Evolutionary conservation across 2,113 vertebrate species (phyloP).

Genomic region (Anser cygnoides): DNA sequence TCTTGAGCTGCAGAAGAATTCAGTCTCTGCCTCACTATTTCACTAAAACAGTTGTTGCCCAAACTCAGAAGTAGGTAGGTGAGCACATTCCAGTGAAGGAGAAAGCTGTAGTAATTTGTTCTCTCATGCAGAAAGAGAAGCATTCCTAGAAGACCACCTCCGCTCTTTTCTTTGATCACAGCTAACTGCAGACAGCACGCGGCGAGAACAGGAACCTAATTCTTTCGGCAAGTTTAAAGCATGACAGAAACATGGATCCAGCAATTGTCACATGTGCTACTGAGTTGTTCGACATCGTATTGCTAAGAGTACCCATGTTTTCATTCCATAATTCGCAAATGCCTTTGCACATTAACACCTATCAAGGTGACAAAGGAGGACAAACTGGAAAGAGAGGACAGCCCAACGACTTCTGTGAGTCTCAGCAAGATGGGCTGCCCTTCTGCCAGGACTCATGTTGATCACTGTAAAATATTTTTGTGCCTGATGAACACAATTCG

Average conservation of each 20-base stretch:
- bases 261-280: neutral
- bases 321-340: neutral
- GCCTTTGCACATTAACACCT: neutral
- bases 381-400: neutral
- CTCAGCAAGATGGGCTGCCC: neutral
- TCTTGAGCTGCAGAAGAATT: neutral
- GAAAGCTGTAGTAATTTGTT: neutral
- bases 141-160: neutral
- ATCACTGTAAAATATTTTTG: neutral
- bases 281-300: neutral
- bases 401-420: neutral
- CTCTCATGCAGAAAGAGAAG: neutral
- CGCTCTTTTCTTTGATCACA: neutral
- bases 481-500: neutral
- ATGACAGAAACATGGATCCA: neutral
- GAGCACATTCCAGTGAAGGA: neutral
- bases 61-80: neutral
- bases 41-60: neutral
- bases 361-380: neutral
- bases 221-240: neutral
- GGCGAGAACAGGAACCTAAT: neutral
- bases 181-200: neutral
- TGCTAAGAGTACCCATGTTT: neutral
- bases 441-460: neutral
- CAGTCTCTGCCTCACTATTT: neutral